Percentiles rank a stretch among this genome's conserved stretches.
Evolutionary conservation across 2,797 vertebrate species (phyloP).

Genomic region (Notamacropus eugenii): DNA sequence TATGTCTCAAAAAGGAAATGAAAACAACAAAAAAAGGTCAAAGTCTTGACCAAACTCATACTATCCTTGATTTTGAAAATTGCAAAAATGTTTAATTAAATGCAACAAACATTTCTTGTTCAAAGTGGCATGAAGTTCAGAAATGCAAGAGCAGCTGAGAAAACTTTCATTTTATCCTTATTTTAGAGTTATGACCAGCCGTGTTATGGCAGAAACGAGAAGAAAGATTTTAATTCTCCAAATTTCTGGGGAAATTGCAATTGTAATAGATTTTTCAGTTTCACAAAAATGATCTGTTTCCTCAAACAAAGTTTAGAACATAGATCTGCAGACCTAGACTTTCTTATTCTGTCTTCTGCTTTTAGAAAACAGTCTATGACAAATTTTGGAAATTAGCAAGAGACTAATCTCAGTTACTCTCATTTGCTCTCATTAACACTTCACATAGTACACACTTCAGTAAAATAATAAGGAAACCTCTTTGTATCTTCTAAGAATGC

Average conservation of each 20-base stretch:
- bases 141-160: constrained; percentile 14
- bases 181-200: background rate
- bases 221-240: constrained; percentile 15
- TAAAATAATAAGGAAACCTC: constrained; percentile 70
- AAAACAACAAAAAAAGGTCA: background rate
- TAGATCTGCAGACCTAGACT: background rate
- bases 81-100: background rate
- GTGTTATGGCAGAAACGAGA: background rate
- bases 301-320: background rate
- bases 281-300: background rate
- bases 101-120: background rate
- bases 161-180: constrained; percentile 7
- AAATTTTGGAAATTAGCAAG: constrained; percentile 74
- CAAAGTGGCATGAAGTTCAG: background rate
- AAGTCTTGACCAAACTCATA: background rate
- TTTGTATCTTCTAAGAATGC: constrained; percentile 69
- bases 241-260: constrained; percentile 1
- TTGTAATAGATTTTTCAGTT: background rate
- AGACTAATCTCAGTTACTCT: constrained; percentile 68
- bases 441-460: constrained; percentile 67
- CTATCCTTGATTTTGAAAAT: background rate
- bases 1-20: background rate
- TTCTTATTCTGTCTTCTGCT: constrained; percentile 8
- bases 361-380: background rate
- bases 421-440: constrained; percentile 73